Base-by-base conservation (phyloP, 2,888 invertebrate genomes). In the Stenichneumon culpator region DNA sequence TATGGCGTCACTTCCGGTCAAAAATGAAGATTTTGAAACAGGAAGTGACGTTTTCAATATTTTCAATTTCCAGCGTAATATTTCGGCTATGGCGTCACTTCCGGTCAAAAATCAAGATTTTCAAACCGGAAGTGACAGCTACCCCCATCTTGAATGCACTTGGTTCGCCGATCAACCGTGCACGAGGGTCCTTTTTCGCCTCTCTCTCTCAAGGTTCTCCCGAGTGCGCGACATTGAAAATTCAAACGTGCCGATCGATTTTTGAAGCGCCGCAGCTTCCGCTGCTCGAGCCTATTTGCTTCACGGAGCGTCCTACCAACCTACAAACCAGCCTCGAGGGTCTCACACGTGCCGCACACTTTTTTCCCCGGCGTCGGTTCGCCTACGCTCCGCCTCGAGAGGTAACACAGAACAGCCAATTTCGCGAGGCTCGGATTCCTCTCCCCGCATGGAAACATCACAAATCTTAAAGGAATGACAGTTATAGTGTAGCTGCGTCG, bases 381-480 rank as follows among this genome's bases (percentile, higher is more conserved):
- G 25, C 22, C 67, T 79, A 75, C 54, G 67, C 44, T 44, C 44
- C 44, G 44, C 16, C 47, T 63, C 63, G 50, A 22, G 44, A 32
- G 50, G 70, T 67, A 84, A 84, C 84, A 84, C 84, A 86, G 79
- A 84, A 80, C 39, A 72, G 82, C 84, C 84, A 84, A 87, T 87
- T 83, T 86, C 74, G 79, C 60, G 83, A 65, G 52, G 50, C 80
- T 32, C 44, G 79, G 85, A 86, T 84, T 86, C 72, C 74, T 82
- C 50, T 2, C 44, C 44, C 44, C 44, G 79, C 63, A 47, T 73
- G 78, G 44, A 79, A 69, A 47, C 75, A 82, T 75, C 86, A 86
- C 86, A 85, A 87, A 87, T 87, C 86, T 87, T 81, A 52, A 32
- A 11, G 63, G 79, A 86, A 86, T 84, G 87, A 87, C 86, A 87